phyloP scores from a whole-genome alignment of 2,888 invertebrate genomes.

The Epicampocera succincta region DNA sequence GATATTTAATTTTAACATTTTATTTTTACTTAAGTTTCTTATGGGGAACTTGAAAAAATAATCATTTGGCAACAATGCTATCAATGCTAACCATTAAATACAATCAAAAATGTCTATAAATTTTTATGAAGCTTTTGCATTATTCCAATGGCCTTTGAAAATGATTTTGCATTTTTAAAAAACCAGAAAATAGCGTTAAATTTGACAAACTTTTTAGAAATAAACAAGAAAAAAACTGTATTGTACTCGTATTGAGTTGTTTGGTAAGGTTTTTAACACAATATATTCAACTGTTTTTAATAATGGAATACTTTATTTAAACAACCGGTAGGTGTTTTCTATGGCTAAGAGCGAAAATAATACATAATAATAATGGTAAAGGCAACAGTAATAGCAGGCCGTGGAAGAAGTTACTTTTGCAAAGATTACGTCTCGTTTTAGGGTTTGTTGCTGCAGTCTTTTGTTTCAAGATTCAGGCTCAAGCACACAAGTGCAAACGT shows the following conservation, averaged over 20 bases:
- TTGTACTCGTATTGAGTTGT: constrained; percentile 10
- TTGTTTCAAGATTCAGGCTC: constrained; percentile 70
- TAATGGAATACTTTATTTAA: constrained; percentile 22
- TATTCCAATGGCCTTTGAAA: constrained; percentile 52
- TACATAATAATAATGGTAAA: neutral
- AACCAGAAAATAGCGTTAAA: constrained; percentile 19
- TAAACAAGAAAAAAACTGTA: constrained; percentile 8
- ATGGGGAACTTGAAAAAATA: neutral
- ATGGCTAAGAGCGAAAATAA: constrained; percentile 32
- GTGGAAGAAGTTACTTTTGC: constrained; percentile 24
- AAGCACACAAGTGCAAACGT: neutral
- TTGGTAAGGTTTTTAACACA: constrained; percentile 24
- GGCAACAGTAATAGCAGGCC: constrained; percentile 1
- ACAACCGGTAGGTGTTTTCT: constrained; percentile 48
- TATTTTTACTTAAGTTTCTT: neutral
- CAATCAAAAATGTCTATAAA: constrained; percentile 11
- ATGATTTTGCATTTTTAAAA: constrained; percentile 19
- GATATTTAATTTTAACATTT: too few species aligned
- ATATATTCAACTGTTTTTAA: constrained; percentile 12
- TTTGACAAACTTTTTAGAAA: constrained; percentile 1
- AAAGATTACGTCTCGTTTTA: constrained; percentile 57
- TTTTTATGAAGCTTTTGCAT: constrained; percentile 19
- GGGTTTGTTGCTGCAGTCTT: constrained; percentile 77
- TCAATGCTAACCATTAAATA: constrained; percentile 27
- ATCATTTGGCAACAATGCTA: constrained; percentile 41